Evolutionary conservation across 2,888 invertebrate species (phyloP), one percentile per base, ranked within the genome.

Genomic region (Lycia hirtaria): DNA sequence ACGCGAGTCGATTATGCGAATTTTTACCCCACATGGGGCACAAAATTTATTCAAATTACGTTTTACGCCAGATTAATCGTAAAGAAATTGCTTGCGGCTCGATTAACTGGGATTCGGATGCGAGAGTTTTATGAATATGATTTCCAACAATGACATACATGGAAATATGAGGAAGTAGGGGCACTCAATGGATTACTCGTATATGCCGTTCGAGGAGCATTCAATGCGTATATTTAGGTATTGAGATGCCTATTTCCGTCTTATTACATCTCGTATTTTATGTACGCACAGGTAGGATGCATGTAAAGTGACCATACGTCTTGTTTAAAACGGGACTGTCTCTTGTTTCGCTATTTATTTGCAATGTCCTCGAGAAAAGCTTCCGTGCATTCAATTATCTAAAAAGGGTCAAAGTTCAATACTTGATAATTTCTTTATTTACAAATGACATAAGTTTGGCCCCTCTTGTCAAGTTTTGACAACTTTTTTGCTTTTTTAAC

Each of bases 31-130:
- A 51, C 62, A 60, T 56, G 60, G 56, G 73, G 52, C 33, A 48
- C 43, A 43, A 80, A 81, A 83, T 81, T 80, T 80, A 81, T 82
- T 81, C 76, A 78, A 80, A 81, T 80, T 74, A 76, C 75, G 77
- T 80, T 80, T 78, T 68, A 78, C 72, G 75, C 72, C 69, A 75
- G 74, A 81, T 77, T 77, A 76, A 78, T 72, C 60, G 70, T 61
- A 61, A 71, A 71, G 69, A 71, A 78, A 76, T 75, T 71, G 69
- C 64, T 70, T 68, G 65, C 63, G 62, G 57, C 58, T 62, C 56
- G 55, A 60, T 62, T 60, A 67, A 69, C 71, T 73, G 68, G 65
- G 68, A 71, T 73, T 71, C 67, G 64, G 68, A 69, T 67, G 62
- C 62, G 64, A 58, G 59, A 47, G 51, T 60, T 57, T 53, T 50